Base-by-base conservation (phyloP, 1,140 invertebrate genomes). In the Orussus abietinus region DNA sequence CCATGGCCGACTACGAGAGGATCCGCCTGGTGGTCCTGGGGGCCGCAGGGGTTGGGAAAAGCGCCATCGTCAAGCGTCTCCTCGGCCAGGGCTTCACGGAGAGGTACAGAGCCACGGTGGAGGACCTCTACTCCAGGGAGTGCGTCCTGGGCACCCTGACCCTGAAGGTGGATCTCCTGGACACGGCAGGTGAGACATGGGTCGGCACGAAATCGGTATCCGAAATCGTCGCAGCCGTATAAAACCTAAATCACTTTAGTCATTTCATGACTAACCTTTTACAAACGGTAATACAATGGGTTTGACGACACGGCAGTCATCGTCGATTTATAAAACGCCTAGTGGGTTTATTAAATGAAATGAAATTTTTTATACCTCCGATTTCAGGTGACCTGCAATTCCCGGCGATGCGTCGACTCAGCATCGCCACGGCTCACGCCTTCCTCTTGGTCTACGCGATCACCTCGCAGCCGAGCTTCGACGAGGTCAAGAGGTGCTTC, bases 371-470 rank as follows among this genome's bases (percentile, higher is more conserved):
- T n/a, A n/a, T n/a, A n/a, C n/a, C n/a, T n/a, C n/a, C n/a, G n/a
- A n/a, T n/a, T 38, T 12, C 25, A 73, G 84, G 90, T 19, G 86
- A 90, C 62, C 80, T 88, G 62, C 87, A 92, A 64, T 92, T 92
- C 66, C 90, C 90, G 11, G 88, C 88, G 17, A 92, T 92, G 88
- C 71, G 84, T 44, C 75, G 88, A 32, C 73, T 95, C 15, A 90
- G 86, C 51, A 92, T 95, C 53, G 86, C 90, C 1, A 92, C 88
- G 3, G 90, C 90, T 4, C 85, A 90, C 65, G 92, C 90, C 5
- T 95, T 95, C 62, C 79, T 94, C 22, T 76, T 95, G 11, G 90
- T 94, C 6, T 95, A 93, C 64, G 83, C 88, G 9, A 81, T 89
- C n/a, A 88, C 87, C 12, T 84, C 83, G 30, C 70, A 75, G 41